Conservation (phyloP, 2,113 vertebrate species). For the Labeo rohita region DNA sequence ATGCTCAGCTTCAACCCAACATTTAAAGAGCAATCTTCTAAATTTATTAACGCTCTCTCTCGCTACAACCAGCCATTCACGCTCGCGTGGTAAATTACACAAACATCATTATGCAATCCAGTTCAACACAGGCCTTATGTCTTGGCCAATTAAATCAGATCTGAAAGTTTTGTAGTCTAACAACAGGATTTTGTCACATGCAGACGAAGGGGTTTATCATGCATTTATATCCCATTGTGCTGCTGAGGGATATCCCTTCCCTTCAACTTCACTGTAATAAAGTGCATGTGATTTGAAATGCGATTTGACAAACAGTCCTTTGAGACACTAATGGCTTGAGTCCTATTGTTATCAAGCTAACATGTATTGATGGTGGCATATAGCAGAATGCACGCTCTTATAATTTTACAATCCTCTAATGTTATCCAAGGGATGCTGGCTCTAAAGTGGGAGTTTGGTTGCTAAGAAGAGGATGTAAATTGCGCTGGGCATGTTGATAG, state of each 20-base stretch:
- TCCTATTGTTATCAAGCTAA: slow-evolving; percentile 25
- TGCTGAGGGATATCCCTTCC: background rate
- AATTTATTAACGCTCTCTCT: slow-evolving; percentile 51
- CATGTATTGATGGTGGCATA: slow-evolving; percentile 29
- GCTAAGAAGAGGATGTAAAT: slow-evolving; percentile 37
- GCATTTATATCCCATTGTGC: slow-evolving; percentile 20
- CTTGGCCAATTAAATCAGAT: slow-evolving; percentile 63
- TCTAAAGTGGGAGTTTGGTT: slow-evolving; percentile 10
- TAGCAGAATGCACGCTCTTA: slow-evolving; percentile 26
- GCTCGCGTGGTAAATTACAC: slow-evolving; percentile 56
- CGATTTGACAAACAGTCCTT: slow-evolving; percentile 36
- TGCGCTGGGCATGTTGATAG: background rate
- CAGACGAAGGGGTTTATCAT: slow-evolving; percentile 14
- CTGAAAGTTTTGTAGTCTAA: slow-evolving; percentile 50
- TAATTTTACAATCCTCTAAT: slow-evolving; percentile 48
- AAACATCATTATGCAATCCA: slow-evolving; percentile 61
- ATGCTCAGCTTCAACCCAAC: slow-evolving; percentile 49
- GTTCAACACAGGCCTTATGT: slow-evolving; percentile 52
- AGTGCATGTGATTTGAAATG: slow-evolving; percentile 24
- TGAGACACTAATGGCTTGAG: slow-evolving; percentile 37
- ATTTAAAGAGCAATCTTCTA: slow-evolving; percentile 53
- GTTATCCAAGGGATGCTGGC: background rate
- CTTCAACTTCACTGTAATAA: slow-evolving; percentile 14
- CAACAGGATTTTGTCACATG: slow-evolving; percentile 53
- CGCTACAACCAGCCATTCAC: slow-evolving; percentile 48